Evolutionary conservation across 2,113 vertebrate species (phyloP), one percentile per base, ranked within the genome.

Genomic region (Microtus oregoni): DNA sequence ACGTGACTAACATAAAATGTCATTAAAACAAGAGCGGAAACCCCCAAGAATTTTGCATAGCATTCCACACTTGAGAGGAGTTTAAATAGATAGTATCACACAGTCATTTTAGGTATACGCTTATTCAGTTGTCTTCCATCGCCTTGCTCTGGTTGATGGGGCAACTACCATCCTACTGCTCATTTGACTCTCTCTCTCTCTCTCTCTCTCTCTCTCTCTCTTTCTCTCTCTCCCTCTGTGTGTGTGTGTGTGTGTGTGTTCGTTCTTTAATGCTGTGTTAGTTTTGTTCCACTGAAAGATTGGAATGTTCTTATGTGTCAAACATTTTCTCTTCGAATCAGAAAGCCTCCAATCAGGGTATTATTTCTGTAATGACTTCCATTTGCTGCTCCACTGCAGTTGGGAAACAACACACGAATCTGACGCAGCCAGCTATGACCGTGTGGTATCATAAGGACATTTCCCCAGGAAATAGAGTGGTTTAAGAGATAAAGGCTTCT

Each of bases 301-400:
- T 63, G 77, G 81, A 86, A 91, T 88, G 91, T 93, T 83, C 75
- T 91, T 89, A 15, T 75, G 50, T 93, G 85, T 94, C 94, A 88
- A 14, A 20, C 65, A 67, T 95, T 92, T 63, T 92, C 52, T 82
- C 72, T 90, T 95, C 63, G 75, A 61, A 81, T 91, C 41, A 73
- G 88, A 93, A 95, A 94, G n/a, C 86, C 76, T 94, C 50, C 61
- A 81, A 79, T 75, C 89, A 91, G 65, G 72, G 22, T 65, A 92
- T 94, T 83, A 92, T 61, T 90, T 94, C 94, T 96, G 94, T 82
- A 91, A 94, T 86, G 2, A 90, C 91, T 95, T 96, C 90, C 94
- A 58, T 97, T 97, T 95, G 73, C 89, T 91, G 72, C 90, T 90
- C 52, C 20, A 20, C 24, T 93, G 20, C 44, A 77, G 20, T 76